Conservation (phyloP, 2,797 vertebrate genomes). For the Parauchenoglanis ngamensis region DNA sequence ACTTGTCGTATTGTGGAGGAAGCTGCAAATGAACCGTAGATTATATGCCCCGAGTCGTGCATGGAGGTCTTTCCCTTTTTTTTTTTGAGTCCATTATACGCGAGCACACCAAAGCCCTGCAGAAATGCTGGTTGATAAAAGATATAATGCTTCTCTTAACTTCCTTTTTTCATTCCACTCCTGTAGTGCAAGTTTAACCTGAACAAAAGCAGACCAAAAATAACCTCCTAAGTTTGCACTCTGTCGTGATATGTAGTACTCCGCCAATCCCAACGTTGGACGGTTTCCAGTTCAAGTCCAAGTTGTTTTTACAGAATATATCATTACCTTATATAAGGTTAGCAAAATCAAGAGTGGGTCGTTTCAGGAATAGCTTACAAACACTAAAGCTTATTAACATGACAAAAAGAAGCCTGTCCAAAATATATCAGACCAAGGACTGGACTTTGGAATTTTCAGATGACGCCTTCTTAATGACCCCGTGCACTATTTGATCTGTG, state of each 20-base stretch:
- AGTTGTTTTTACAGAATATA: not conserved
- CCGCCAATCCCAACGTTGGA: not conserved
- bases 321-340: not conserved
- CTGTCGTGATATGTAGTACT: not conserved
- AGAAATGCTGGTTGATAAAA: slow-evolving; percentile 21
- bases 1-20: slow-evolving; percentile 76
- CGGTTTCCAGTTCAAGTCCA: not conserved
- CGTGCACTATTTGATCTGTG: slow-evolving; percentile 37
- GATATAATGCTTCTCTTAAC: slow-evolving; percentile 12
- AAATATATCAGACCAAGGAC: slow-evolving; percentile 7
- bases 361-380: not conserved
- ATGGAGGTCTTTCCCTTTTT: slow-evolving; percentile 67
- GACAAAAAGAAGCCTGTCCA: not conserved
- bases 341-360: not conserved
- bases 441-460: slow-evolving; percentile 43
- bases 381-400: not conserved
- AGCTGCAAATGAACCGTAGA: slow-evolving; percentile 79
- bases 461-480: slow-evolving; percentile 30
- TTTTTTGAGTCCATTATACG: slow-evolving; percentile 6
- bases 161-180: not conserved
- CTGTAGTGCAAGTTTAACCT: not conserved
- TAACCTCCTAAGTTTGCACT: slow-evolving; percentile 5
- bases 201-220: slow-evolving; percentile 10
- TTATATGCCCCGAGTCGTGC: slow-evolving; percentile 74
- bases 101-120: slow-evolving; percentile 12